Percentiles rank a stretch among this genome's conserved stretches.
Conservation (phyloP, 2,797 vertebrate genomes). For the Lepus oiostolus region DNA sequence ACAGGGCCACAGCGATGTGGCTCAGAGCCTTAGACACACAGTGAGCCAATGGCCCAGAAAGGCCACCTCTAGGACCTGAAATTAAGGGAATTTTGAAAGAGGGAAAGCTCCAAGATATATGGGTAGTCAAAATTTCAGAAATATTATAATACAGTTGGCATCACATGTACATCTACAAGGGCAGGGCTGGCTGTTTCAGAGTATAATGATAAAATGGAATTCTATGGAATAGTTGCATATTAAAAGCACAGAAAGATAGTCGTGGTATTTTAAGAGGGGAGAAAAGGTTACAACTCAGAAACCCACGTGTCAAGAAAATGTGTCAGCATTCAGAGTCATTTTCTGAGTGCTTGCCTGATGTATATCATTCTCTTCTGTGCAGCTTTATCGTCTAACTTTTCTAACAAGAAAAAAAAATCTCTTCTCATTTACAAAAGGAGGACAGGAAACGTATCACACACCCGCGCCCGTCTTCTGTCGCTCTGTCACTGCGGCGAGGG, state of each 20-base stretch:
- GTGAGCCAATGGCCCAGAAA: not conserved
- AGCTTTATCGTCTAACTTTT: slow-evolving; percentile 47
- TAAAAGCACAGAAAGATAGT: not conserved
- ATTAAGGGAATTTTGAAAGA: not conserved
- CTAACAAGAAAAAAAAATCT: not conserved
- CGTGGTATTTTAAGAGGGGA: not conserved
- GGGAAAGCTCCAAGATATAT: not conserved
- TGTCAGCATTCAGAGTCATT: slow-evolving; percentile 2
- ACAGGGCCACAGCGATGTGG: not conserved
- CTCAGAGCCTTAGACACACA: not conserved
- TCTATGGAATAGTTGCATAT: not conserved
- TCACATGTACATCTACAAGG: not conserved
- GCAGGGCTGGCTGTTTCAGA: not conserved
- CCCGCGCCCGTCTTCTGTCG: not conserved
- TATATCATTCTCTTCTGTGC: not conserved
- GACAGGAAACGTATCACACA: not conserved
- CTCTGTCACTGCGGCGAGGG: not conserved
- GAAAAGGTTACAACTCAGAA: too few species aligned
- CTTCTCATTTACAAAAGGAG: slow-evolving; percentile 3
- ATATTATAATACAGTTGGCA: not conserved
- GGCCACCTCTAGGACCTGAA: not conserved
- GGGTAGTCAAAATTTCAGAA: not conserved
- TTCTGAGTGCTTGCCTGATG: not conserved
- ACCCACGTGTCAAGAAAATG: not conserved
- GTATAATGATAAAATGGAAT: not conserved